phyloP scores from a whole-genome alignment of 2,113 vertebrate species.

The Forbesichthys papilliferus region DNA sequence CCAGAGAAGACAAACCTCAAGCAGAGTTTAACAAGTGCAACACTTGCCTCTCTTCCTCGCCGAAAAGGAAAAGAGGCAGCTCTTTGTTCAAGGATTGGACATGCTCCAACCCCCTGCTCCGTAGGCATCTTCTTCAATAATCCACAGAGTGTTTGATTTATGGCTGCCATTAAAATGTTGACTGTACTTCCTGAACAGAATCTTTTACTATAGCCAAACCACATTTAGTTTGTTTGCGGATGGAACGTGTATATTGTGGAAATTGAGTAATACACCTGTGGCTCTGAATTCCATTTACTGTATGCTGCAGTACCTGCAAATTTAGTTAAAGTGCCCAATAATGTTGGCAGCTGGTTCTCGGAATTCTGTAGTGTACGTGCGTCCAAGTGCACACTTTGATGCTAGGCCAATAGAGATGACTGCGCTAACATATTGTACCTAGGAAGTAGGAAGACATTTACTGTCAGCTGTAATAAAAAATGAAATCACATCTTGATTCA shows the following conservation, averaged over 20 bases:
- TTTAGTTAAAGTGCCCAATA: not conserved
- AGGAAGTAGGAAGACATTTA: conserved; percentile 28
- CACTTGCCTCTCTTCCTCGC: conserved; percentile 10
- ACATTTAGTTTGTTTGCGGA: conserved; percentile 10
- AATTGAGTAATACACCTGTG: conserved; percentile 15
- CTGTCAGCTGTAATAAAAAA: conserved; percentile 32
- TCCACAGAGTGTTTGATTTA: conserved; percentile 72
- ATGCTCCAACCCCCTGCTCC: conserved; percentile 55
- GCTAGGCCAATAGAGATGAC: conserved; percentile 10
- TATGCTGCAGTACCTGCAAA: not conserved
- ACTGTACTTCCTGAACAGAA: conserved; percentile 64
- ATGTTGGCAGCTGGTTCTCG: conserved; percentile 28
- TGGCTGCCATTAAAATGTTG: conserved; percentile 64
- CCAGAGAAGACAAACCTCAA: conserved; percentile 43
- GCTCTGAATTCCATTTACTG: conserved; percentile 1
- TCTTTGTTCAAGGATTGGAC: conserved; percentile 66
- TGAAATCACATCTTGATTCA: conserved; percentile 31
- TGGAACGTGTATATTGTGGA: not conserved
- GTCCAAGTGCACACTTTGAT: conserved; percentile 33
- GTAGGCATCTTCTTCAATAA: conserved; percentile 64
- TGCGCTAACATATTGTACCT: conserved; percentile 18
- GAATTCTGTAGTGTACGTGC: conserved; percentile 33
- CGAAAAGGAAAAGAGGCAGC: conserved; percentile 45
- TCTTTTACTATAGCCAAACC: conserved; percentile 34
- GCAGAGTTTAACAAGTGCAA: conserved; percentile 59